Evolutionary conservation across 2,888 invertebrate genomes (phyloP).

Genomic region (Anorthoa munda): DNA sequence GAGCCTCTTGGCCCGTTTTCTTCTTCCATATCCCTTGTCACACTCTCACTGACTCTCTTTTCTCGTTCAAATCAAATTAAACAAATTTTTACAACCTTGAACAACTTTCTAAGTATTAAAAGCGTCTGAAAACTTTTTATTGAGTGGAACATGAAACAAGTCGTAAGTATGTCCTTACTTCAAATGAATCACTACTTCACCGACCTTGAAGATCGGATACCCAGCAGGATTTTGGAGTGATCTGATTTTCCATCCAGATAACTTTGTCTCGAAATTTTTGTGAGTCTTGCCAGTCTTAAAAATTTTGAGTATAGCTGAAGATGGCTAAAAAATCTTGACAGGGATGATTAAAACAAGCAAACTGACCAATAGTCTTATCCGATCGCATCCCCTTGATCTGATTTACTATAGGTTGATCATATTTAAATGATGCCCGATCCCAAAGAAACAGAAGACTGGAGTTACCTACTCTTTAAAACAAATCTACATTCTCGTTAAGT

Average conservation of each 20-base stretch:
- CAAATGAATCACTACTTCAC: background rate
- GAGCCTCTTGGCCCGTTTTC: no score
- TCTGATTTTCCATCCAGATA: background rate
- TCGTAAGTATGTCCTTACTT: background rate
- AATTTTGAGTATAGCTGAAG: background rate
- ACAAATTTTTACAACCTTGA: background rate
- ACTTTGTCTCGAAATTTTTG: background rate
- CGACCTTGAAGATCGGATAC: background rate
- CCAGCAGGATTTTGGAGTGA: background rate
- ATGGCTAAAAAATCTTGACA: no score
- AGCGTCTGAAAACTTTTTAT: constrained; percentile 22
- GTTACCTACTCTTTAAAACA: no score
- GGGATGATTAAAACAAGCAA: no score
- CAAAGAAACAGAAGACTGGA: no score
- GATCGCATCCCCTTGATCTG: no score
- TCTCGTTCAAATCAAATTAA: background rate
- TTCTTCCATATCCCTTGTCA: no score
- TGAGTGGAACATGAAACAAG: background rate
- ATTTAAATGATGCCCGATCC: no score
- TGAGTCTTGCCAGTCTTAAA: background rate
- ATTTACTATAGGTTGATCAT: no score
- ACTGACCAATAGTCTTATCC: no score
- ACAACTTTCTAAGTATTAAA: background rate
- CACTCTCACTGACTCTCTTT: no score
- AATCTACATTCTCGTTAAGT: no score